Evolutionary conservation across 92 coral and sea anemone genomes (phyloP), one percentile per base, ranked within the genome.

Genomic region (Umimayanthus kanabou): DNA sequence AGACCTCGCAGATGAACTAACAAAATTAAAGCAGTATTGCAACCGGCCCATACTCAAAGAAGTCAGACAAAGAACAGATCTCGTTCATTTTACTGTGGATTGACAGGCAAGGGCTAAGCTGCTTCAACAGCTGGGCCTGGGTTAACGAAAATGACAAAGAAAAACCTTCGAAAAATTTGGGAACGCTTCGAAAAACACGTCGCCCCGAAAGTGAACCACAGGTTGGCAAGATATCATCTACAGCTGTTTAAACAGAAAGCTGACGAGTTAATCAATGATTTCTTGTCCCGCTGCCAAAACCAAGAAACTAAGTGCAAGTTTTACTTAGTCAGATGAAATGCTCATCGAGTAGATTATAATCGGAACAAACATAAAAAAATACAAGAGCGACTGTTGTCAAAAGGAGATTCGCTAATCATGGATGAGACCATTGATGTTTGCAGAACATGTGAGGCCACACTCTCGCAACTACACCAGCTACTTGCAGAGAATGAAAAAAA

Each of bases 221-320:
- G 37, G 37, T 33, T 33, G 37, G 37, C 37, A 33, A 33, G 37
- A 33, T 92, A 33, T 67, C 91, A 94, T 77, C 87, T 89, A 13
- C 88, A 90, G 45, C 92, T 92, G 43, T 28, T 92, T 16, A 79
- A 73, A 40, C 96, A 94, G 80, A 76, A 57, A 10, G 39, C 57
- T 37, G 80, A 90, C 28, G 89, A 94, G 73, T 79, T 37, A 47
- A 66, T 84, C n/a, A 93, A 91, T 50, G n/a, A 88, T 73, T 92
- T 88, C 80, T 40, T 91, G 81, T 88, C 90, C 18, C 39, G 88
- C 49, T 92, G 94, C 83, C 82, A 87, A 37, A 90, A 92, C 65
- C 97, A 94, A 72, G 91, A 92, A 28, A 65, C 82, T n/a, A 92
- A 86, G 82, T 90, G 93, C 84, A 88, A 85, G 75, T 90, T 94